A percentile compares a stretch with the other conserved stretches of the same genome.
Conservation (phyloP, 2,113 vertebrate genomes). For the Oreochromis spilurus region DNA sequence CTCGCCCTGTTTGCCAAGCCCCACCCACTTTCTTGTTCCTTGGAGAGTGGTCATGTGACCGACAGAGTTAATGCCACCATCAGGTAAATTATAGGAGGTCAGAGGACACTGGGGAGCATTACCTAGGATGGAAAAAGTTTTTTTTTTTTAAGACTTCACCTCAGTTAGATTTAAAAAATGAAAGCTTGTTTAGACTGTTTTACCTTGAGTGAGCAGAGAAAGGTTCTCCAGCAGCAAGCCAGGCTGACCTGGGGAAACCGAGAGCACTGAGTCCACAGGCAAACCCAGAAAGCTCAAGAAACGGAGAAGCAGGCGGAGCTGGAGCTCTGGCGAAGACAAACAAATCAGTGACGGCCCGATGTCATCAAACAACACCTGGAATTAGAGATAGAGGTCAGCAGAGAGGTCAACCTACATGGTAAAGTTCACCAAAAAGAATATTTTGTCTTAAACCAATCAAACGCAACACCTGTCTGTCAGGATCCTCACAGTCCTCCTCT, state of each 20-base stretch:
- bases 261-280: constrained; percentile 64
- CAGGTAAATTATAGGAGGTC: constrained; percentile 62
- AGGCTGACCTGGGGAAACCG: constrained; percentile 60
- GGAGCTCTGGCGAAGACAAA: constrained; percentile 74
- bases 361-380: constrained; percentile 92
- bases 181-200: neutral
- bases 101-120: constrained; percentile 69
- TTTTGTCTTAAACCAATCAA: neutral
- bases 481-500: constrained; percentile 94
- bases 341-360: constrained; percentile 85
- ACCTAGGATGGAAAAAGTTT: neutral
- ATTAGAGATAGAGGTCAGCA: neutral
- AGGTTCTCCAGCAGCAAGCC: constrained; percentile 82
- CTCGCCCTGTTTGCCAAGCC: constrained; percentile 84
- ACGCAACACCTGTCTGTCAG: constrained; percentile 86
- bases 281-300: constrained; percentile 90
- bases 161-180: rapidly evolving
- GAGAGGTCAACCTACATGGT: neutral
- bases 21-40: constrained; percentile 61
- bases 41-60: constrained; percentile 78
- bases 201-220: constrained; percentile 74
- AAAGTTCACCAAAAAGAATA: neutral
- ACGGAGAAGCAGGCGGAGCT: constrained; percentile 70
- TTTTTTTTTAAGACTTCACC: neutral
- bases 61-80: constrained; percentile 74